Percentiles rank a stretch among this genome's conserved stretches.
Conservation (phyloP, 1,140 invertebrate genomes). For the Leptinotarsa undecemlineata region DNA sequence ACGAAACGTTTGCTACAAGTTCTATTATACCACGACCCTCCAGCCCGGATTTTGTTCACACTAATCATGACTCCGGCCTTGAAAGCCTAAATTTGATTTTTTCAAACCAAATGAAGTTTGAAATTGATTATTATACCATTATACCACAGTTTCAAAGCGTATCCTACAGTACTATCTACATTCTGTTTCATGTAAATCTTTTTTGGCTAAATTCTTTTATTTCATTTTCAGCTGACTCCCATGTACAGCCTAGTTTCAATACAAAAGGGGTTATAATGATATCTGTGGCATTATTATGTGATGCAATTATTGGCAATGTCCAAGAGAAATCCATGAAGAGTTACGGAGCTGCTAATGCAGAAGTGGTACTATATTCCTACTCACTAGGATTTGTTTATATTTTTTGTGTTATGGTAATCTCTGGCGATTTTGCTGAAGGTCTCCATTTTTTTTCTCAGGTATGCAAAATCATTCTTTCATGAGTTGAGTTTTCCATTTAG, state of each 20-base stretch:
- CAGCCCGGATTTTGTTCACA: too few relatives aligned
- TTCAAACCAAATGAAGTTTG: too few relatives aligned
- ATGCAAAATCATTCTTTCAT: conserved; percentile 35
- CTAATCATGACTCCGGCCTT: too few relatives aligned
- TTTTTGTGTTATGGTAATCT: conserved; percentile 72
- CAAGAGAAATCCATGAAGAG: conserved; percentile 93
- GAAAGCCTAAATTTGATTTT: too few relatives aligned
- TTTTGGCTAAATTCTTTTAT: not conserved
- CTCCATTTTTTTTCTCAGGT: conserved; percentile 79
- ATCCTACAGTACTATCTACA: too few relatives aligned
- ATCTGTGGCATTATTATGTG: conserved; percentile 82
- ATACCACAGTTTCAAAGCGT: too few relatives aligned
- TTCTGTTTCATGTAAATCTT: too few relatives aligned
- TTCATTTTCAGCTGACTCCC: conserved; percentile 77
- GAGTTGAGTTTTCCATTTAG: not conserved
- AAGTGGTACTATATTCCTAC: conserved; percentile 94
- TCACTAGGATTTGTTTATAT: conserved; percentile 86
- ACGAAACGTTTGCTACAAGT: too few relatives aligned
- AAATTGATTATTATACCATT: too few relatives aligned
- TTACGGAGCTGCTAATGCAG: conserved; percentile 80
- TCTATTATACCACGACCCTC: too few relatives aligned
- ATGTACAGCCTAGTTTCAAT: conserved; percentile 88
- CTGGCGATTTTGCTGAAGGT: conserved; percentile 76
- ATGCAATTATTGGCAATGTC: conserved; percentile 94
- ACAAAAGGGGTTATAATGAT: conserved; percentile 84